A percentile compares a stretch with the other conserved stretches of the same genome.
phyloP scores from a whole-genome alignment of 2,113 vertebrate species.

The Oxygymnocypris stewartii region DNA sequence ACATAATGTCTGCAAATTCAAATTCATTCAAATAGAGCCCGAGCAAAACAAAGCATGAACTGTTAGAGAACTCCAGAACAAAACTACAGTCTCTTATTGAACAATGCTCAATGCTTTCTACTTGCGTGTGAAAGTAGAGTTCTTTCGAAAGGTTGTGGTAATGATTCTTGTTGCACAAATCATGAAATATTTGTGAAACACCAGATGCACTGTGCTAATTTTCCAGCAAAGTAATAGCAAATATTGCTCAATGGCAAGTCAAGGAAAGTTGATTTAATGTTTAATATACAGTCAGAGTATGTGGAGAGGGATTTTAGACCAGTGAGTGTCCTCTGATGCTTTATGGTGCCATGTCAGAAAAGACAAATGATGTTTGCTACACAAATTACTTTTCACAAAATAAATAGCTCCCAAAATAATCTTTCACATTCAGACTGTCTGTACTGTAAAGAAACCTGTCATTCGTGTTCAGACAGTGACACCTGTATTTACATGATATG shows the following conservation, averaged over 20 bases:
- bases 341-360: neutral
- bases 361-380: too few relatives aligned
- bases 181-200: neutral
- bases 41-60: constrained; percentile 24
- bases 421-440: neutral
- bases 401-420: too few relatives aligned
- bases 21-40: constrained; percentile 10
- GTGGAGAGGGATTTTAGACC: neutral
- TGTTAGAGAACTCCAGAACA: neutral
- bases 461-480: too few relatives aligned
- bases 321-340: neutral
- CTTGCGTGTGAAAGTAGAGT: neutral
- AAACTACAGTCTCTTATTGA: constrained; percentile 6
- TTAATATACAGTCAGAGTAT: neutral
- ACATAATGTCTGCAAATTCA: constrained; percentile 25
- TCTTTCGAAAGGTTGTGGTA: neutral
- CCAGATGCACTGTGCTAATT: neutral
- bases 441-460: neutral
- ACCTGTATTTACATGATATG: too few relatives aligned
- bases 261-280: neutral
- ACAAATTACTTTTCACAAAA: too few relatives aligned
- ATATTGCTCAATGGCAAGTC: neutral
- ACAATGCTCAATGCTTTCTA: neutral
- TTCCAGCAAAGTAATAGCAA: neutral
- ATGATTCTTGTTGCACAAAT: neutral